A percentile compares a stretch with the other conserved stretches of the same genome.
These are phyloP conservation scores for Stegodyphus dumicola DNA, from an alignment of 1,140 invertebrate species.

Conservation along the genomic window DNA sequence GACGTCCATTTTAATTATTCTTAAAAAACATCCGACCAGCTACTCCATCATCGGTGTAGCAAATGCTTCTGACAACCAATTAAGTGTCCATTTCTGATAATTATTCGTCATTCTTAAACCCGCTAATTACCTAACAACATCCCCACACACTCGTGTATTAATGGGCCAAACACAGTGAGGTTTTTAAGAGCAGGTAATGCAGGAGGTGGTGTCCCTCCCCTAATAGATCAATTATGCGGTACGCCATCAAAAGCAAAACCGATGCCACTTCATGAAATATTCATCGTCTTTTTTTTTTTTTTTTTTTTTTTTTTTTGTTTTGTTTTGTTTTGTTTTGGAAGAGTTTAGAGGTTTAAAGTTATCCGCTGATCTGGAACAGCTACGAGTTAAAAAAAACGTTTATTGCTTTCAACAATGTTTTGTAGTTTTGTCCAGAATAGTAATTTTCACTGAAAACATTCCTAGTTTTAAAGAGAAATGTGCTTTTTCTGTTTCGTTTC, in stretches of 20 bases:
- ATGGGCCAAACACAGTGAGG: background rate
- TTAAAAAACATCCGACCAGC: background rate
- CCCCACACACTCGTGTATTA: no score
- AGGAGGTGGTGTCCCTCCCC: background rate
- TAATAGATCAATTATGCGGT: constrained; percentile 22
- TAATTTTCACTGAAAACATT: no score
- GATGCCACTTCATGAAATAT: constrained; percentile 32
- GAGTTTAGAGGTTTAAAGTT: no score
- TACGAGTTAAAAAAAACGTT: no score
- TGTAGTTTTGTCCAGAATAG: no score
- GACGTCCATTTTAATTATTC: no score
- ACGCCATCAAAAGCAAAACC: constrained; percentile 13
- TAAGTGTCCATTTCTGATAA: constrained; percentile 11
- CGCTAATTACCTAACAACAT: constrained; percentile 14
- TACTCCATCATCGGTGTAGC: background rate
- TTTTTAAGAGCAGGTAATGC: background rate
- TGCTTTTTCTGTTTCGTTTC: no score
- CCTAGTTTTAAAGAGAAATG: no score
- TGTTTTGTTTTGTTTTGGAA: no score
- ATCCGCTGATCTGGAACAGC: no score
- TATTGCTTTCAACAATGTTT: no score
- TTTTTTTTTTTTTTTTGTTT: no score
- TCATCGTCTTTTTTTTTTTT: constrained; percentile 18
- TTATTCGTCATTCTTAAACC: constrained; percentile 19
- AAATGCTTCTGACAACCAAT: background rate